phyloP scores from a whole-genome alignment of 2,888 invertebrate genomes.

The Nephrotoma appendiculata region DNA sequence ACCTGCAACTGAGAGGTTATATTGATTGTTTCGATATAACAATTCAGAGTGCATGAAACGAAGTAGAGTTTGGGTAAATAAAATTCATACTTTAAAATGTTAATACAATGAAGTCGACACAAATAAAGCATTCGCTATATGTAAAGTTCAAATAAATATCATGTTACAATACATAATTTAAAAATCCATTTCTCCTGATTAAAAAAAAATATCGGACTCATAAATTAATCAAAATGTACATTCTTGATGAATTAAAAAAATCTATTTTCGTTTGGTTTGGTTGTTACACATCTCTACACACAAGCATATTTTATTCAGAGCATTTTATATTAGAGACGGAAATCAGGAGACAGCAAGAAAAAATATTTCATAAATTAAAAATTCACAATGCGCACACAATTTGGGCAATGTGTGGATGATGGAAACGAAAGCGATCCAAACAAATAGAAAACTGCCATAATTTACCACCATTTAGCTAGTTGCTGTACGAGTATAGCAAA shows the following conservation, averaged over 20 bases:
- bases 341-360: background rate
- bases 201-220: background rate
- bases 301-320: background rate
- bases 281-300: background rate
- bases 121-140: no score
- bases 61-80: no score
- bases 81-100: no score
- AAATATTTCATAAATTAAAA: background rate
- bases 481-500: background rate
- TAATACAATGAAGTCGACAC: no score
- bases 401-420: background rate
- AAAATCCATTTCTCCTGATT: background rate
- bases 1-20: no score
- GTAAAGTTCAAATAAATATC: background rate
- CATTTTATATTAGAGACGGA: background rate
- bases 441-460: background rate
- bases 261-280: background rate
- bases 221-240: background rate
- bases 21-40: no score
- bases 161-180: background rate
- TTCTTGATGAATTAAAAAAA: background rate
- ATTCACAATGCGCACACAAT: background rate
- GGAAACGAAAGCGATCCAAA: background rate
- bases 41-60: no score
- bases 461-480: background rate